Evolutionary conservation across 2,888 invertebrate genomes (phyloP), one percentile per base, ranked within the genome.

Genomic region (Nephrocerus scutellatus): DNA sequence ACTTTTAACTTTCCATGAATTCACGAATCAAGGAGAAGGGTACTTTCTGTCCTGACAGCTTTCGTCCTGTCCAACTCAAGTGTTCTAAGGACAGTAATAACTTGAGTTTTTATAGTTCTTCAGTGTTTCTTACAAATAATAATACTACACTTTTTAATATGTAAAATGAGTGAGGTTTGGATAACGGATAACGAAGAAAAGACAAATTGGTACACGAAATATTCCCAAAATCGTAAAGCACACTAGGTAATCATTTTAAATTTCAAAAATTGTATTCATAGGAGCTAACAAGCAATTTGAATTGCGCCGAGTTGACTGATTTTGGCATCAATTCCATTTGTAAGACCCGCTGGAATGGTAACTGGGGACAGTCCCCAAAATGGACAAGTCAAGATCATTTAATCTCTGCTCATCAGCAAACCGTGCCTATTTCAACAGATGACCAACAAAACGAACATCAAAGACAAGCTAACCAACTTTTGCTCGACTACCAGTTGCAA

Each of bases 401-500:
- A 28, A 52, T 62, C 39, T 55, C 57, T 24, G 57, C 63, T 13
- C 60, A 62, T 43, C 57, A 55, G 20, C 60, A 56, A 36, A 56
- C 50, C 15, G 48, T 63, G 25, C 44, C 44, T 44, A 51, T 63
- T 23, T 57, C 53, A 31, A 52, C 53, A 1, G 59, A 60, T 31
- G 65, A 65, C 23, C 51, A 53, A 19, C 44, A 55, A 30, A 45
- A 51, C n/a, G 60, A 64, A 33, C 50, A 53, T 26, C 64, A 64
- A 40, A 54, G 57, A 13, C 63, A 64, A 48, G 52, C 58, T 8
- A 65, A 64, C 52, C 63, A 64, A 46, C 51, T 67, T 26, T 54
- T 66, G 8, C 53, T 69, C 15, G 68, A 68, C 39, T 66, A 66
- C 48, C 66, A 70, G 37, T 57, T 73, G 51, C 72, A 72, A 49